A percentile compares a stretch with the other conserved stretches of the same genome.
phyloP scores from a whole-genome alignment of 1,140 invertebrate genomes.

The Heliconius eleuchia region DNA sequence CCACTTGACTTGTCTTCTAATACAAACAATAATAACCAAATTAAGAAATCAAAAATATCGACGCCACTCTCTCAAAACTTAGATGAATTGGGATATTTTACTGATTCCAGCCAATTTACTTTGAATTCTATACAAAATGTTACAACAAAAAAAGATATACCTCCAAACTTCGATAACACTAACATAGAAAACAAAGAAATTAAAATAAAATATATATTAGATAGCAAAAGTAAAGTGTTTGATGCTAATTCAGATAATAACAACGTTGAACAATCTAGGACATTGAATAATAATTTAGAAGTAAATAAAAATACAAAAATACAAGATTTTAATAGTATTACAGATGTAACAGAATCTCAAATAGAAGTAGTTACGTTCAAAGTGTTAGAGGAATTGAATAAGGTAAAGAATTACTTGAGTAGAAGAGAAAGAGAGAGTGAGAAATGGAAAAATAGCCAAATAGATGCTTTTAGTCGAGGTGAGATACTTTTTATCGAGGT shows the following conservation, averaged over 20 bases:
- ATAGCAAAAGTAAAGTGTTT: not conserved
- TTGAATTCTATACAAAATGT: not conserved
- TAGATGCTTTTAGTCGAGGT: not conserved
- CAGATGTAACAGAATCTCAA: slow-evolving; percentile 33
- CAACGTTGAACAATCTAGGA: not conserved
- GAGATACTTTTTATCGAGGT: not conserved
- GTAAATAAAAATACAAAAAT: slow-evolving; percentile 9
- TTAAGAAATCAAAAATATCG: not conserved
- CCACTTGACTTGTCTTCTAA: not conserved
- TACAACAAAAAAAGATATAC: not conserved
- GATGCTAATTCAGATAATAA: slow-evolving; percentile 13
- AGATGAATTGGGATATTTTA: not conserved
- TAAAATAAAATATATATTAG: not conserved
- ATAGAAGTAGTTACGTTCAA: slow-evolving; percentile 51
- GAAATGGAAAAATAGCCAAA: not conserved
- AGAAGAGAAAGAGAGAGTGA: slow-evolving; percentile 33
- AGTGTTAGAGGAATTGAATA: slow-evolving; percentile 55
- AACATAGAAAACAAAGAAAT: not conserved
- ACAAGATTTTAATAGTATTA: slow-evolving; percentile 23
- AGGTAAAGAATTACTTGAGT: slow-evolving; percentile 46
- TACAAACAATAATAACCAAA: not conserved
- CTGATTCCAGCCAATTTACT: not conserved
- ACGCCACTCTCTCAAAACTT: not conserved
- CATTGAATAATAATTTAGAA: slow-evolving; percentile 20
- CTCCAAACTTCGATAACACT: not conserved